A percentile compares a stretch with the other conserved stretches of the same genome.
These are phyloP conservation scores for Podarcis muralis DNA, from an alignment of 2,113 vertebrate species.

Conservation along the genomic window DNA sequence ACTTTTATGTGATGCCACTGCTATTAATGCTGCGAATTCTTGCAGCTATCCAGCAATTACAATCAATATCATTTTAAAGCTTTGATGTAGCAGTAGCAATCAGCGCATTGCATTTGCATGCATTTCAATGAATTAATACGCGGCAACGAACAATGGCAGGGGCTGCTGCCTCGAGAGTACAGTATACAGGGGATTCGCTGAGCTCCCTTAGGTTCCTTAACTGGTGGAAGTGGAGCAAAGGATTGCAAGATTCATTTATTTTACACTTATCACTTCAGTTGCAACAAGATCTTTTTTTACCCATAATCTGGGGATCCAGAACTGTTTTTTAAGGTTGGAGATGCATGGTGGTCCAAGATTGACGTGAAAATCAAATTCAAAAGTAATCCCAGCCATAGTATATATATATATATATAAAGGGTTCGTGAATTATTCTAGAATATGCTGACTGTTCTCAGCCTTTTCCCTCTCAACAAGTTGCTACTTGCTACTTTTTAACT, in stretches of 20 bases:
- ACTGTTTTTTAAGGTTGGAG: background rate
- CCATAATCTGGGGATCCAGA: background rate
- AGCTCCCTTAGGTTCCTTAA: too few relatives aligned
- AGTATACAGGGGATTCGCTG: too few relatives aligned
- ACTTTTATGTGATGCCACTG: background rate
- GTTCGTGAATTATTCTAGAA: too few relatives aligned
- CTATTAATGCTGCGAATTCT: background rate
- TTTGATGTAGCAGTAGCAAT: background rate
- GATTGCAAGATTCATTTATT: too few relatives aligned
- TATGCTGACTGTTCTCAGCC: too few relatives aligned
- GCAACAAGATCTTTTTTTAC: background rate
- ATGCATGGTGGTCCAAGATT: background rate
- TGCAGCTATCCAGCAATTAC: background rate
- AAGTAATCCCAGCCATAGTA: background rate
- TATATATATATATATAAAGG: too few relatives aligned
- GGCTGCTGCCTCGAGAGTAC: too few relatives aligned
- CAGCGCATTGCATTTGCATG: background rate
- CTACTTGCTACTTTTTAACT: too few relatives aligned
- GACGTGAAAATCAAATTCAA: background rate
- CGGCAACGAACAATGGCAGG: background rate
- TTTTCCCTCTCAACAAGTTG: too few relatives aligned
- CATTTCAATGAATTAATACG: constrained; percentile 2
- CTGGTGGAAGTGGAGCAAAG: too few relatives aligned
- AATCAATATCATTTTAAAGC: background rate
- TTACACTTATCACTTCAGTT: too few relatives aligned